Conservation (phyloP, 2,113 vertebrate genomes). For the Apaloderma vittatum region DNA sequence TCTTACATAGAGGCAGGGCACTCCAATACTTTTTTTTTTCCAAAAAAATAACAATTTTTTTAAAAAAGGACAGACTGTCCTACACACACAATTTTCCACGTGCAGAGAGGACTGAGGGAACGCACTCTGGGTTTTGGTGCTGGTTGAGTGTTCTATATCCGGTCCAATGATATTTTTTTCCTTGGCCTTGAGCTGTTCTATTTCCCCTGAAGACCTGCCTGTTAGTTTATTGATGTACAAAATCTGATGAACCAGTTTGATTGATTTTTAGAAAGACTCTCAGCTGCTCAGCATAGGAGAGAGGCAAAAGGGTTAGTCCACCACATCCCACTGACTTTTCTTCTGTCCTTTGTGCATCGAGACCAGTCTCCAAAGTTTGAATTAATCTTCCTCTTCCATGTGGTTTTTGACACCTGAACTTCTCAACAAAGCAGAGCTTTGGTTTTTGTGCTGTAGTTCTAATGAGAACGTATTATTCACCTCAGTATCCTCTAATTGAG, state of each 20-base stretch:
- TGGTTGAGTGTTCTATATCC: not conserved
- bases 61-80: not conserved
- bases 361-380: not conserved
- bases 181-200: not conserved
- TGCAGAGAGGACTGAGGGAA: not conserved
- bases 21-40: not conserved
- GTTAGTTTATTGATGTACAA: not conserved
- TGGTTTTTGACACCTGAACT: conserved; percentile 45
- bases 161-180: not conserved
- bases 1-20: not conserved
- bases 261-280: conserved; percentile 7
- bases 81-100: not conserved
- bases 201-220: not conserved
- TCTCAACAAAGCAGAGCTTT: conserved; percentile 74
- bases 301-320: not conserved
- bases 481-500: not conserved
- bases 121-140: not conserved
- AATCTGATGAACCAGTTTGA: too few species aligned
- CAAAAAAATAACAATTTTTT: not conserved
- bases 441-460: conserved; percentile 63
- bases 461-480: conserved; percentile 32
- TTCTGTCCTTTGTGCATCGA: conserved; percentile 41
- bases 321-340: not conserved
- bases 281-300: not conserved
- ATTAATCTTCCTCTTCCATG: conserved; percentile 12